Conservation (phyloP, 2,888 invertebrate species). For the Antheraea assamensis region DNA sequence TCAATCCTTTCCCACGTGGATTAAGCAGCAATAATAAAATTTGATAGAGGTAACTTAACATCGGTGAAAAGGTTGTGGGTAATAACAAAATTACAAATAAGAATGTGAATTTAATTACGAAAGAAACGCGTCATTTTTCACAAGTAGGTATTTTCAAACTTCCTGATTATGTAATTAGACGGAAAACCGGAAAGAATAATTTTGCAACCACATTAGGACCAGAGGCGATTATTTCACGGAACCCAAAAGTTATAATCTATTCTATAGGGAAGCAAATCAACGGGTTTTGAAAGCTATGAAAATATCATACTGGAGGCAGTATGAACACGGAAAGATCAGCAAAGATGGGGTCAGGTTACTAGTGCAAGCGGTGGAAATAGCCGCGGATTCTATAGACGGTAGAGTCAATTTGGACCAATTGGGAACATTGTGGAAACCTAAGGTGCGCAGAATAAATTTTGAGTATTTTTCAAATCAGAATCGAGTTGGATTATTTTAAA, state of each 20-base stretch:
- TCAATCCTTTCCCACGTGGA: too few species aligned
- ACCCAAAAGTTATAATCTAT: neutral
- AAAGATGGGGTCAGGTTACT: conserved; percentile 81
- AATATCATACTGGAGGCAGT: conserved; percentile 85
- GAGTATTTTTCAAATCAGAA: neutral
- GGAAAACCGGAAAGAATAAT: too few species aligned
- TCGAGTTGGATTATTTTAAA: neutral
- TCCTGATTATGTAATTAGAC: too few species aligned
- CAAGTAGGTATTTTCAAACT: too few species aligned
- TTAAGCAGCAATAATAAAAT: too few species aligned
- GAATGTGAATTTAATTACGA: too few species aligned
- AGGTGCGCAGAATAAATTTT: conserved; percentile 43
- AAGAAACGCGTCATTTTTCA: too few species aligned
- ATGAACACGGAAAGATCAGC: conserved; percentile 84
- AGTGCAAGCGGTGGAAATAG: conserved; percentile 78
- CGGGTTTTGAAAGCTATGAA: conserved; percentile 83
- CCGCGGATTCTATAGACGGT: conserved; percentile 72
- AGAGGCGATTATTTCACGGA: too few species aligned
- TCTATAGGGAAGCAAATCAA: conserved; percentile 79
- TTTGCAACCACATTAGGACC: too few species aligned
- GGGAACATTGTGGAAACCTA: conserved; percentile 71
- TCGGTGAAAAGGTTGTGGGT: too few species aligned
- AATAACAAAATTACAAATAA: too few species aligned
- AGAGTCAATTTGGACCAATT: conserved; percentile 70
- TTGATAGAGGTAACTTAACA: too few species aligned